phyloP scores from a whole-genome alignment of 2,113 vertebrate species.

The Protobothrops flavoviridis region DNA sequence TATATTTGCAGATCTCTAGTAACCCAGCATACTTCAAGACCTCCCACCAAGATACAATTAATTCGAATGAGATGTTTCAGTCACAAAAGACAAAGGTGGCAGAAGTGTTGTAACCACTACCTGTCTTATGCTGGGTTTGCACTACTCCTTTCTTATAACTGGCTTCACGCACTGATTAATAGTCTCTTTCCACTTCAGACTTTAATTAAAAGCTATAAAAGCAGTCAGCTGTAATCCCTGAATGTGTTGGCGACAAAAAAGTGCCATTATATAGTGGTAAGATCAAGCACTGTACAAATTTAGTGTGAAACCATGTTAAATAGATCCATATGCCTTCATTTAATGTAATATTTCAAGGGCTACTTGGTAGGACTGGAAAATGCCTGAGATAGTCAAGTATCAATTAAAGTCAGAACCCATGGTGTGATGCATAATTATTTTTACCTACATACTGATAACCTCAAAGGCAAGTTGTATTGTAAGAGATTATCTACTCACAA shows the following conservation, averaged over 20 bases:
- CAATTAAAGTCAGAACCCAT: slow-evolving; percentile 38
- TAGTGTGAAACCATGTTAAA: slow-evolving; percentile 68
- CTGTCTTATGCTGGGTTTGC: slow-evolving; percentile 62
- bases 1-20: slow-evolving; percentile 46
- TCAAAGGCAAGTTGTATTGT: slow-evolving; percentile 5
- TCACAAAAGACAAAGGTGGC: slow-evolving; percentile 65
- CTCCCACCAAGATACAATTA: slow-evolving; percentile 66
- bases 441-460: slow-evolving; percentile 49
- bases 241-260: slow-evolving; percentile 66
- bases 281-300: slow-evolving; percentile 72
- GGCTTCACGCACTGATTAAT: slow-evolving; percentile 69
- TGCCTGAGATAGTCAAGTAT: slow-evolving; percentile 51
- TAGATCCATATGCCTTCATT: slow-evolving; percentile 62
- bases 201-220: slow-evolving; percentile 81
- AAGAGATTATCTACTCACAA: background rate
- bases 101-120: slow-evolving; percentile 60
- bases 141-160: slow-evolving; percentile 60
- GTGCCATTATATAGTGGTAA: slow-evolving; percentile 60
- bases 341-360: slow-evolving; percentile 44
- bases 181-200: slow-evolving; percentile 69
- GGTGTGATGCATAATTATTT: slow-evolving; percentile 42
- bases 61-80: slow-evolving; percentile 59
- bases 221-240: slow-evolving; percentile 72
- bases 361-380: slow-evolving; percentile 11
- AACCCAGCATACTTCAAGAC: slow-evolving; percentile 47